These are phyloP conservation scores for Leucophenga montana DNA, from an alignment of 2,888 invertebrate genomes.

Conservation along the genomic window DNA sequence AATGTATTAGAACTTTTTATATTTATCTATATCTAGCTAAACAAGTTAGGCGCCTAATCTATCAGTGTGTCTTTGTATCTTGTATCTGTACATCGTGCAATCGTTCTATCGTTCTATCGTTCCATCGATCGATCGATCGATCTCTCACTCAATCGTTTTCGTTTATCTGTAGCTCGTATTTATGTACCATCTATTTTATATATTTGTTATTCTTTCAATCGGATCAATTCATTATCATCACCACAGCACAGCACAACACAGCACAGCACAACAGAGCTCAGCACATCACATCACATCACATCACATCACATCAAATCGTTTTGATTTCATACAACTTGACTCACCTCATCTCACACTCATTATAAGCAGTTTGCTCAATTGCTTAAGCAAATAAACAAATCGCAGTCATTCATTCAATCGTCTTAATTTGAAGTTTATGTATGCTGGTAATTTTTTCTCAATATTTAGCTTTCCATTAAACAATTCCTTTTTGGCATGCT, in stretches of 20 bases:
- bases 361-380: not conserved
- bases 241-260: no score
- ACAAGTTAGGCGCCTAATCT: slow-evolving; percentile 55
- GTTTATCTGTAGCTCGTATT: not conserved
- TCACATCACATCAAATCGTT: no score
- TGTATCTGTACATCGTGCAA: not conserved
- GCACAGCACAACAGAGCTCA: no score
- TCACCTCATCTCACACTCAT: slow-evolving; percentile 21
- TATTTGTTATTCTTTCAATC: slow-evolving; percentile 40
- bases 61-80: slow-evolving; percentile 42
- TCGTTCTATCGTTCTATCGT: not conserved
- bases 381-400: slow-evolving; percentile 7
- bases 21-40: not conserved
- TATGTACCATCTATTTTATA: slow-evolving; percentile 2
- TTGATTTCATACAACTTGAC: no score
- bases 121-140: no score
- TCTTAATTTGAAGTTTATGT: slow-evolving; percentile 13
- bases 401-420: slow-evolving; percentile 9
- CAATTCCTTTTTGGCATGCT: slow-evolving; percentile 10
- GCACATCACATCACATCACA: no score
- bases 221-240: slow-evolving; percentile 39
- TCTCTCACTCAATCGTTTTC: no score
- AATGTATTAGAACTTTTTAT: slow-evolving; percentile 19
- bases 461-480: slow-evolving; percentile 14
- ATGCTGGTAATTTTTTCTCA: slow-evolving; percentile 12